These are phyloP conservation scores for Margaritifera margaritifera DNA, from an alignment of 2,888 invertebrate species.

Conservation along the genomic window DNA sequence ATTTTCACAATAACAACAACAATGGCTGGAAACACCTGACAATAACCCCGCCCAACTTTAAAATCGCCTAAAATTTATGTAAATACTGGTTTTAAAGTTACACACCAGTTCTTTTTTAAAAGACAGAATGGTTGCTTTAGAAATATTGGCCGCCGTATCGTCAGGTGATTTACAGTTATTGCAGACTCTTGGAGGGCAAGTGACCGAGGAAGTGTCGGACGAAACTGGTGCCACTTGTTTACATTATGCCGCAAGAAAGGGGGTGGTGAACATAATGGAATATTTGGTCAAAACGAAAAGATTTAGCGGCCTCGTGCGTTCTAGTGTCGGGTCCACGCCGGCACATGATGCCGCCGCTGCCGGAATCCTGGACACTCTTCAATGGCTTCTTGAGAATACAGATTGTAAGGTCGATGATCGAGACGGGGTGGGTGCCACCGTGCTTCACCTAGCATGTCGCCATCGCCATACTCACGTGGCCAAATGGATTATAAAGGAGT, in stretches of 20 bases:
- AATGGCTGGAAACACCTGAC: too few species aligned
- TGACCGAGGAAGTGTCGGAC: constrained; percentile 49
- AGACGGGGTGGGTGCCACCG: constrained; percentile 70
- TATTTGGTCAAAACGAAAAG: constrained; percentile 61
- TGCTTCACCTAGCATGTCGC: constrained; percentile 71
- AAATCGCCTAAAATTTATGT: too few species aligned
- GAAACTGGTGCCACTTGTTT: constrained; percentile 69
- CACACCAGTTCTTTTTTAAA: neutral
- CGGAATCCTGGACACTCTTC: constrained; percentile 67
- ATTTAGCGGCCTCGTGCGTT: constrained; percentile 50
- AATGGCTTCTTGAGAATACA: constrained; percentile 66
- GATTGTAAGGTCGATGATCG: constrained; percentile 62
- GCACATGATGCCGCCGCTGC: constrained; percentile 73
- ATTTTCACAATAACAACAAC: too few species aligned
- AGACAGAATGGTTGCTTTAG: constrained; percentile 35
- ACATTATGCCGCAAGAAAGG: constrained; percentile 72
- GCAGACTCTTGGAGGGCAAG: constrained; percentile 11
- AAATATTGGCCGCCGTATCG: constrained; percentile 43
- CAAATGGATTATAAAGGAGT: constrained; percentile 78
- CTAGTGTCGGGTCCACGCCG: constrained; percentile 69
- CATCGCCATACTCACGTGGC: constrained; percentile 77
- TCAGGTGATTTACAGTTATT: constrained; percentile 42
- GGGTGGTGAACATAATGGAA: constrained; percentile 61
- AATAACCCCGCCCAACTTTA: too few species aligned
- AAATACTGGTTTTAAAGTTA: too few species aligned